Evolutionary conservation across 2,113 vertebrate species (phyloP).

Genomic region (Columba livia): DNA sequence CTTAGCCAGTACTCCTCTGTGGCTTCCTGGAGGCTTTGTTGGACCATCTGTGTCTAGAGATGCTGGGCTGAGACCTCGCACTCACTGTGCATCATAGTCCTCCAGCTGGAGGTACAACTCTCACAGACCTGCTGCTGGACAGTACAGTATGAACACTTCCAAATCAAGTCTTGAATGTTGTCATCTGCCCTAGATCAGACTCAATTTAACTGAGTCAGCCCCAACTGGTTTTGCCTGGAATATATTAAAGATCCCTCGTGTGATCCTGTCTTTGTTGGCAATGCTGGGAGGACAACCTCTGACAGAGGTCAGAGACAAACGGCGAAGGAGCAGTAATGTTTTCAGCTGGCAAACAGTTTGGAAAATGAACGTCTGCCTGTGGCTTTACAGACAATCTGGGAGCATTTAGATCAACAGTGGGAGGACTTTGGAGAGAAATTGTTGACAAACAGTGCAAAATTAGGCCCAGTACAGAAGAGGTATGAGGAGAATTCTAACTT

Average conservation of each 20-base stretch:
- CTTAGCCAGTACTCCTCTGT: neutral
- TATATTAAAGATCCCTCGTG: neutral
- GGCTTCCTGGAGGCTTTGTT: neutral
- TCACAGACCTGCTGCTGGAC: neutral
- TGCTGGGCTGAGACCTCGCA: neutral
- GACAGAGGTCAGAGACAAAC: neutral
- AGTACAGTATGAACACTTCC: fast-evolving
- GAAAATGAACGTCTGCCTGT: neutral
- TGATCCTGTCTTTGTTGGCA: neutral
- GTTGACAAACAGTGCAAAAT: slow-evolving; percentile 41
- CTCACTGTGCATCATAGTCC: neutral
- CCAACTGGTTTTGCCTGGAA: neutral
- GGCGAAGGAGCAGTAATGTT: neutral
- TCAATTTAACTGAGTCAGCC: neutral
- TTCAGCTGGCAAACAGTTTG: neutral
- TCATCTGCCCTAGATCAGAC: neutral
- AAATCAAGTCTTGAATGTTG: fast-evolving
- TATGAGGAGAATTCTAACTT: slow-evolving; percentile 30
- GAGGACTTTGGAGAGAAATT: neutral
- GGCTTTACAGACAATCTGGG: neutral
- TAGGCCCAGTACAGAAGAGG: neutral
- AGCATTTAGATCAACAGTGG: neutral
- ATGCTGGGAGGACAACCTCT: neutral
- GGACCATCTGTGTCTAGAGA: neutral
- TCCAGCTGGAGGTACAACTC: neutral